A percentile compares a stretch with the other conserved stretches of the same genome.
Conservation (phyloP, 1,140 invertebrate genomes). For the Papilio helenus region DNA sequence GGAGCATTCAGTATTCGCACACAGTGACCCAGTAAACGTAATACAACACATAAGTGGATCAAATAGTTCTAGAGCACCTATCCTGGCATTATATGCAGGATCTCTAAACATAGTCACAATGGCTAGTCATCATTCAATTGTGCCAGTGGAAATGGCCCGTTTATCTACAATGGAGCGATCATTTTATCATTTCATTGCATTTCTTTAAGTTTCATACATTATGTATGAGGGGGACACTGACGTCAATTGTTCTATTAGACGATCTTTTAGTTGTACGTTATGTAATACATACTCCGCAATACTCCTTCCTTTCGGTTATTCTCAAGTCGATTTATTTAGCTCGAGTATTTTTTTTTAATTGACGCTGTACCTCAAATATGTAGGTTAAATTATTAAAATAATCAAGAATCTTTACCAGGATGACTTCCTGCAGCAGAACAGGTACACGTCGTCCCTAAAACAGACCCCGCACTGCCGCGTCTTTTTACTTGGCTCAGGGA, state of each 20-base stretch:
- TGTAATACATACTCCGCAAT: not conserved
- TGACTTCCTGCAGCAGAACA: conserved; percentile 99
- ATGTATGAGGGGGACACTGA: conserved; percentile 56
- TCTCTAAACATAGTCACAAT: conserved; percentile 82
- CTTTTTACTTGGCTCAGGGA: not conserved
- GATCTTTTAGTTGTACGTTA: not conserved
- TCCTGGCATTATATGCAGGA: conserved; percentile 74
- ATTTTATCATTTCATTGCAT: conserved; percentile 74
- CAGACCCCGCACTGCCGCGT: no score
- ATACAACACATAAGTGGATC: conserved; percentile 69
- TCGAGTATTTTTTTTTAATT: no score
- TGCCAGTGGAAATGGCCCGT: conserved; percentile 73
- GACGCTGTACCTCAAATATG: no score
- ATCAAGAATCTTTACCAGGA: conserved; percentile 85
- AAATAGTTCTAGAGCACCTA: conserved; percentile 70
- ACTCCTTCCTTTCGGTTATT: no score
- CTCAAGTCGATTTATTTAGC: no score
- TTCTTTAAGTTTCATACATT: conserved; percentile 81
- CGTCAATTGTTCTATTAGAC: not conserved
- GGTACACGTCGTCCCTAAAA: conserved; percentile 75
- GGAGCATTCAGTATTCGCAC: conserved; percentile 53
- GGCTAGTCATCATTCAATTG: conserved; percentile 79
- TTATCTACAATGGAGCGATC: conserved; percentile 75
- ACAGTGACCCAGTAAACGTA: conserved; percentile 73
- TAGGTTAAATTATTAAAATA: no score